A percentile compares a stretch with the other conserved stretches of the same genome.
Evolutionary conservation across 2,113 vertebrate genomes (phyloP).

Genomic region (Plecturocebus donacophilus): DNA sequence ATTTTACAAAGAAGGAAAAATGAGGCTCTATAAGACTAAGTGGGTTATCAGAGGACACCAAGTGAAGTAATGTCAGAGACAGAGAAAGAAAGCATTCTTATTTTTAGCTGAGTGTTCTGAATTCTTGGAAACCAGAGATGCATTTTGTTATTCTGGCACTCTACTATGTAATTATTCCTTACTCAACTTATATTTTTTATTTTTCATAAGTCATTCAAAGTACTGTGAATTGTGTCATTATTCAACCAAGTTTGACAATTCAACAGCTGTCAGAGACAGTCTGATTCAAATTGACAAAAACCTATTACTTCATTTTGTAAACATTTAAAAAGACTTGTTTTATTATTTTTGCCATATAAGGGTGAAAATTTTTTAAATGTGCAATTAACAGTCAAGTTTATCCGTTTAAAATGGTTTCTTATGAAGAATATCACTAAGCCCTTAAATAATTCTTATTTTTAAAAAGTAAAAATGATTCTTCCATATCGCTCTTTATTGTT

Average conservation of each 20-base stretch:
- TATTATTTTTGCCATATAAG: not conserved
- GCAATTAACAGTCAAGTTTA: not conserved
- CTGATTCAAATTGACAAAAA: not conserved
- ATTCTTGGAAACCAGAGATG: not conserved
- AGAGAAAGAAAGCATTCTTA: not conserved
- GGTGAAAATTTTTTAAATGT: not conserved
- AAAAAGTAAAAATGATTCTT: not conserved
- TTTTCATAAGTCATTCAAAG: not conserved
- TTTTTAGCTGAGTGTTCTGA: not conserved
- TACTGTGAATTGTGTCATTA: not conserved
- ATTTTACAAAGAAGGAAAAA: not conserved
- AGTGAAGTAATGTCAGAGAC: not conserved
- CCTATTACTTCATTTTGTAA: not conserved
- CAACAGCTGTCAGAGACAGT: not conserved
- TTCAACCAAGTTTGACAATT: not conserved
- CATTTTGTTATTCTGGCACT: not conserved
- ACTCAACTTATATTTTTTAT: not conserved
- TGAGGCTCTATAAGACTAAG: not conserved
- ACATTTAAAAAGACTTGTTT: not conserved
- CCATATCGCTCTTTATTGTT: not conserved
- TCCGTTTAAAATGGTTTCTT: not conserved
- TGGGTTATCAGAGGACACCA: not conserved
- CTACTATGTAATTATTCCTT: not conserved
- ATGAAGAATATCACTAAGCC: not conserved
- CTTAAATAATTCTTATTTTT: not conserved